Base-by-base conservation (phyloP, 1,140 invertebrate genomes). In the Chrysomallon squamiferum region DNA sequence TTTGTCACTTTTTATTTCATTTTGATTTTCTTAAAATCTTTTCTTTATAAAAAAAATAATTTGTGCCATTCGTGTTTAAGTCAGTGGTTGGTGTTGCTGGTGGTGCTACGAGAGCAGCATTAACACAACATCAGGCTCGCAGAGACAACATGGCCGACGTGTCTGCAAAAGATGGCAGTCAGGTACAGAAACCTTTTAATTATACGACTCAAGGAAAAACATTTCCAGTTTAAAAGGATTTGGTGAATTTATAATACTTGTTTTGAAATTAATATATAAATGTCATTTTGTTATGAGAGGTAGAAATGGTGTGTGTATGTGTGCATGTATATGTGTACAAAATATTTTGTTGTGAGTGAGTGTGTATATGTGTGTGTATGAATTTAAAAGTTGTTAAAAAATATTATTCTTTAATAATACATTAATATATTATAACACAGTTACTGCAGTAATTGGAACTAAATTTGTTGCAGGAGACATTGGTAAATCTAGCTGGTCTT, bases 111-210 rank as follows among this genome's bases (percentile, higher is more conserved):
- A 88, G 96, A 80, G 93, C 94, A 5, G 93, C 95, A 4, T 86
- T 99, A 68, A 96, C 94, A 0, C 93, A 97, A 75, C 96, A 98
- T 85, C 85, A 92, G 88, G 94, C 95, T 0, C 84, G 93, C 52
- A 85, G 91, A 68, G 92, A 93, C 66, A 98, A 98, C 85, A 89
- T 96, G 83, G 96, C 93, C 2, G 89, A 98, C 87, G 93, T 98
- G 0, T 91, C 94, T 4, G 95, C 95, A 1, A 98, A 98, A 88
- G 97, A 98, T 86, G 93, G 93, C 9, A 95, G 94, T 71, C 97
- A 99, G 82, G 84, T 85, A 72, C 27, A 56, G 43, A n/a, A 9
- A 38, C 11, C 22, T 65, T 32, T 35, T 11, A 9, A 38, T 59
- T 2, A 15, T 7, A 18, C n/a, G 3, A 29, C n/a, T 13, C 22